Evolutionary conservation across 2,797 vertebrate species (phyloP).

Genomic region (Myotis findleyi): DNA sequence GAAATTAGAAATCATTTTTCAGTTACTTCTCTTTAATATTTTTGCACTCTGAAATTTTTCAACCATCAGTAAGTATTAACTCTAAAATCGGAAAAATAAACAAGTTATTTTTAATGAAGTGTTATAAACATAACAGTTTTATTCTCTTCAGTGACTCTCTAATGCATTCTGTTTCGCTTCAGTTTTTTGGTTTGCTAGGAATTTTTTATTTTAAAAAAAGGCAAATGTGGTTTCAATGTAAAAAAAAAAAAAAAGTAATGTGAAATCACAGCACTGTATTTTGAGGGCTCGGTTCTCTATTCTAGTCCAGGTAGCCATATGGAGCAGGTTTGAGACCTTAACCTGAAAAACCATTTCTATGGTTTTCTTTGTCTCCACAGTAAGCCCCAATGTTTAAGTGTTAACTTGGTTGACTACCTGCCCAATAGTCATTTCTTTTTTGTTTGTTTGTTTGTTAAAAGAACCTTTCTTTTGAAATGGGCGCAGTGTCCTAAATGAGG

Average conservation of each 20-base stretch:
- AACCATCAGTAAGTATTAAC: not conserved
- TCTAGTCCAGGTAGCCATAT: not conserved
- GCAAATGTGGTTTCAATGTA: slow-evolving; percentile 49
- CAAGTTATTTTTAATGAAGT: not conserved
- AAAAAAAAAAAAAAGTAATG: not conserved
- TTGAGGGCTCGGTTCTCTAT: slow-evolving; percentile 26
- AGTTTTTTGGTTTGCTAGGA: slow-evolving; percentile 45
- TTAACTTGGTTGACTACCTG: not conserved
- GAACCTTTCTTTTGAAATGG: not conserved
- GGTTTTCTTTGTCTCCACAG: slow-evolving; percentile 16
- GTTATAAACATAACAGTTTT: not conserved
- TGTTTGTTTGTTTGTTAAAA: not conserved
- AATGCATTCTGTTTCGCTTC: slow-evolving; percentile 72
- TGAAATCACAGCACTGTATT: slow-evolving; percentile 41
- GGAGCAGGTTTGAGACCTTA: slow-evolving; percentile 24
- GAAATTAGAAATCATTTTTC: not conserved
- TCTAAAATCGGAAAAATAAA: slow-evolving; percentile 33
- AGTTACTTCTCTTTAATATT: slow-evolving; percentile 39
- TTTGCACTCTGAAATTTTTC: slow-evolving; percentile 11
- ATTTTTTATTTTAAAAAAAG: slow-evolving; percentile 51
- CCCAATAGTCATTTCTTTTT: not conserved
- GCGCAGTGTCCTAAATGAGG: not conserved
- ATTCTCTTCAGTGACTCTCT: slow-evolving; percentile 57
- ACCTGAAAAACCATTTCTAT: slow-evolving; percentile 13
- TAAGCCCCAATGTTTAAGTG: slow-evolving; percentile 1